phyloP scores from a whole-genome alignment of 1,140 invertebrate genomes.

The Cheumatopsyche charites region DNA sequence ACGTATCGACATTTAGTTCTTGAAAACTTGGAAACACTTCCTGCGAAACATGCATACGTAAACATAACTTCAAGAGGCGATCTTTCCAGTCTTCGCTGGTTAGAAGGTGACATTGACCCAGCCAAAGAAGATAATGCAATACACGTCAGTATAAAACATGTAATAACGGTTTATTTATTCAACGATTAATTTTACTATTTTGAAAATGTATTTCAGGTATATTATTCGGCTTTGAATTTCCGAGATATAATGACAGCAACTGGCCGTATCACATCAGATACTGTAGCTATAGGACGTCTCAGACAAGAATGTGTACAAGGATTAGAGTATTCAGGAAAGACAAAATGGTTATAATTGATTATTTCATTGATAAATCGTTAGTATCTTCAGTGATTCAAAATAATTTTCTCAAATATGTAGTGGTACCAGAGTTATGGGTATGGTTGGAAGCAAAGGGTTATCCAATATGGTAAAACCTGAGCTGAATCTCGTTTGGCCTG shows the following conservation, averaged over 20 bases:
- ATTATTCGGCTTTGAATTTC: slow-evolving; percentile 76
- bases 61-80: slow-evolving; percentile 83
- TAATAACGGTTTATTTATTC: no score
- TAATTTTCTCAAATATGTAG: slow-evolving; percentile 52
- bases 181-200: no score
- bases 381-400: no score
- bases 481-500: slow-evolving; percentile 73
- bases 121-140: slow-evolving; percentile 56
- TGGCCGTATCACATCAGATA: slow-evolving; percentile 72
- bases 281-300: slow-evolving; percentile 62
- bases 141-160: slow-evolving; percentile 53
- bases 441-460: slow-evolving; percentile 64
- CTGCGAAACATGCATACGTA: slow-evolving; percentile 73
- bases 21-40: slow-evolving; percentile 55
- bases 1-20: slow-evolving; percentile 75
- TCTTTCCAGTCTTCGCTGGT: slow-evolving; percentile 83
- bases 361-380: no score
- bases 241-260: slow-evolving; percentile 80
- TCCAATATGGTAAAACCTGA: slow-evolving; percentile 65
- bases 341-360: no score
- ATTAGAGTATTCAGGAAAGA: slow-evolving; percentile 77
- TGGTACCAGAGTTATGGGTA: slow-evolving; percentile 75
- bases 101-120: slow-evolving; percentile 66
- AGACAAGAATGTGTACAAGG: slow-evolving; percentile 72
- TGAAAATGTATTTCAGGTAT: no score